These are phyloP conservation scores for Steatornis caripensis DNA, from an alignment of 2,113 vertebrate genomes.

Conservation along the genomic window DNA sequence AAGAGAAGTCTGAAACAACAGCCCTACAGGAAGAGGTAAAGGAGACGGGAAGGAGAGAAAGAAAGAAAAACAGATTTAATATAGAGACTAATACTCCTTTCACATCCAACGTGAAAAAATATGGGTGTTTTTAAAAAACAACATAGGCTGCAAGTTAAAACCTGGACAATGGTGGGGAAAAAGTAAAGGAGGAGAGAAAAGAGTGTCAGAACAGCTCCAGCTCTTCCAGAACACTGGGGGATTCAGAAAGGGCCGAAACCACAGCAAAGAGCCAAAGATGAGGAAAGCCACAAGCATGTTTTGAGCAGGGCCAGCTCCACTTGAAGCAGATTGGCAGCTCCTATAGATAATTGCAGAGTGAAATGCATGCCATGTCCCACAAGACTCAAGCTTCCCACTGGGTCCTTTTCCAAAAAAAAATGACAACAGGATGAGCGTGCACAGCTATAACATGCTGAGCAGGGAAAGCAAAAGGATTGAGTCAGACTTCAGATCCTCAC, in stretches of 20 bases:
- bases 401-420: not conserved
- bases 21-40: not conserved
- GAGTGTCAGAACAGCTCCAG: not conserved
- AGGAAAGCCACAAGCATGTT: not conserved
- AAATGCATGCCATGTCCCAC: not conserved
- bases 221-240: not conserved
- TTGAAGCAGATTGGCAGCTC: not conserved
- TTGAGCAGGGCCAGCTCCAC: not conserved
- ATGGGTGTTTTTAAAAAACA: not conserved
- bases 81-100: not conserved
- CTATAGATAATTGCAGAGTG: not conserved
- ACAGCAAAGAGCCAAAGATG: not conserved
- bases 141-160: not conserved
- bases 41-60: not conserved
- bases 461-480: not conserved
- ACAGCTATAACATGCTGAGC: not conserved
- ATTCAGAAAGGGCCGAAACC: not conserved
- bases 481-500: fast-evolving
- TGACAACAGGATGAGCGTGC: not conserved
- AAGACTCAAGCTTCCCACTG: not conserved
- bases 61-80: not conserved
- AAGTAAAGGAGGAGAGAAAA: not conserved
- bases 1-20: not conserved
- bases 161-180: not conserved
- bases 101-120: too few species aligned